Evolutionary conservation across 2,888 invertebrate species (phyloP), one percentile per base, ranked within the genome.

Genomic region (Coelopa pilipes): DNA sequence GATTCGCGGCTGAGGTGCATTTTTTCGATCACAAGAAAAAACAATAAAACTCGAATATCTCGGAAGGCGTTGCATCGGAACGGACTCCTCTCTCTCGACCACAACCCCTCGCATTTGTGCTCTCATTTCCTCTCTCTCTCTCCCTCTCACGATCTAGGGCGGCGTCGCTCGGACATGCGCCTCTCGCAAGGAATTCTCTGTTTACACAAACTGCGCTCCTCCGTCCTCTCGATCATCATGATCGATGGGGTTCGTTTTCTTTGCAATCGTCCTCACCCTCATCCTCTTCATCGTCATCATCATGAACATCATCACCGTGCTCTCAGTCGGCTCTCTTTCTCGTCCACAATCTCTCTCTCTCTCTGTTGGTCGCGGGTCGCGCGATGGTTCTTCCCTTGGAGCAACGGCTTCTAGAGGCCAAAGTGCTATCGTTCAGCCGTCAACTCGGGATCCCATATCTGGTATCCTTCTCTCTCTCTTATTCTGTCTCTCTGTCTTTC

Each of bases 401-500:
- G 34, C 45, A 59, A 47, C 59, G 21, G 19, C 17, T 70, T 53
- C 49, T 70, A 60, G 59, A 70, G 70, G 70, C 70, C 59, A 60
- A 60, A 60, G 57, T 45, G 17, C 59, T 59, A 50, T 15, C 53
- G 63, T 62, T 53, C 70, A 45, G 71, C 63, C 71, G 55, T 63
- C 71, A 71, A 71, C 71, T 71, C 47, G 53, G 5, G 55, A 34
- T 53, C 24, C 24, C 55, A 34, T 7, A 2, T 34, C 34, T 34
- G 7, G 34, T 7, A n/a, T n/a, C n/a, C n/a, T n/a, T 34, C 34
- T 34, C 34, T 34, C 4, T 34, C 34, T 34, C 7, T 34, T 7
- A 4, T 7, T 34, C 34, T 34, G n/a, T 34, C 34, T 34, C 34
- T 34, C 4, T 34, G 4, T 34, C 7, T 34, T 7, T 34, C 34